Evolutionary conservation across 2,113 vertebrate genomes (phyloP), one percentile per base, ranked within the genome.

Genomic region (Phalacrocorax brasilianus): DNA sequence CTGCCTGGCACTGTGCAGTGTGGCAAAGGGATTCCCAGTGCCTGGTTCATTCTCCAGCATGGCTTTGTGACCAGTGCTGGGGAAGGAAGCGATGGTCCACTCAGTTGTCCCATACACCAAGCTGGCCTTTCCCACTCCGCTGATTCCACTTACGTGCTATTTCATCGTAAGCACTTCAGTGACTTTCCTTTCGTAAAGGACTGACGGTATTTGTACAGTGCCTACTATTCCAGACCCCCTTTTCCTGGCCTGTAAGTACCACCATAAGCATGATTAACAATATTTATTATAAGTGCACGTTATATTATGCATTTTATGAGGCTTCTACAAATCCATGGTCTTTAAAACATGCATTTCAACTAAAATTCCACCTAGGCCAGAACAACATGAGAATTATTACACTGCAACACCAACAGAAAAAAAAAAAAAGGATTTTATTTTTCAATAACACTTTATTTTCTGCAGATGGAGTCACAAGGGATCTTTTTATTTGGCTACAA

Each of bases 1-100:
- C 58, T 76, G 7, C 62, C 44, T 38, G 35, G 49, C 49, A 30
- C 26, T 4, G 3, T 30, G 62, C 30, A n/a, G 32, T 0, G 1
- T 8, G 35, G 12, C 40, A 70, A 58, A 87, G 12, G n/a, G 15
- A 22, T 40, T 4, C 9, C 16, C n/a, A 33, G 20, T 15, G 14
- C 35, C 7, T 70, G 42, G 15, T 1, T 83, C 30, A 3, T 56
- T 45, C n/a, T 77, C 45, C 2, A 0, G 7, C 0, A 0, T 28
- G 15, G 14, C 0, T 0, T 3, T 91, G 49, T 1, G 24, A 9
- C 1, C 35, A 18, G 38, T 21, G 12, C 17, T 59, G 58, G 27
- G 20, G 28, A n/a, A 6, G 45, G 66, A 65, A 59, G 21, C 1
- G 6, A 38, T 2, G 11, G 0, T 65, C 33, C 56, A 8, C 33